Base-by-base conservation (phyloP, 2,113 vertebrate genomes). In the Cololabis saira region DNA sequence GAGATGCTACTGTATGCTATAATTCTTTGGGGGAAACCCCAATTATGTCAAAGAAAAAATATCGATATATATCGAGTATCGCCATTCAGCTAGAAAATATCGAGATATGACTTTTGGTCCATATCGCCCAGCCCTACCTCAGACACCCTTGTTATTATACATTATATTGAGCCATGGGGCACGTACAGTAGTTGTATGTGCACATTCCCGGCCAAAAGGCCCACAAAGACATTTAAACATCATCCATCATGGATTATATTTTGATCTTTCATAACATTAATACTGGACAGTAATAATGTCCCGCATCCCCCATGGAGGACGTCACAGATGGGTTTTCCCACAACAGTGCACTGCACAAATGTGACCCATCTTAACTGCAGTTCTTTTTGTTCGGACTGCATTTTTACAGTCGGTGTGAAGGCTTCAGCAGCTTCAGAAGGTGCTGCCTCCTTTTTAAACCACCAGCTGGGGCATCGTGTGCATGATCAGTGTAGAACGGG, bases 101-200 rank as follows among this genome's bases (percentile, higher is more conserved):
- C n/a, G n/a, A n/a, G n/a, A n/a, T n/a, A n/a, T n/a, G n/a, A n/a
- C n/a, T n/a, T n/a, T n/a, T n/a, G n/a, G n/a, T n/a, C n/a, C n/a
- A n/a, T n/a, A n/a, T n/a, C n/a, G n/a, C n/a, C n/a, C n/a, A n/a
- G n/a, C n/a, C n/a, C n/a, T n/a, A n/a, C 45, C 59, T 57, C 47
- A 13, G 21, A 33, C 59, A 8, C 16, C 18, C 3, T 53, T 2
- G 1, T 44, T 48, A 64, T 64, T 65, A 59, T 47, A 71, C 73
- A 85, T 56, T 62, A 53, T 60, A 69, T 61, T 72, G 45, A 76
- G 22, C 75, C 75, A 51, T 75, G 57, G 78, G 71, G 66, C 76
- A 76, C 72, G 76, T n/a, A n/a, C n/a, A n/a, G n/a, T 57, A 14
- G 12, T 58, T 56, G 51, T 64, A 82, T 70, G 37, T 55, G 11